These are phyloP conservation scores for Nymphalis io DNA, from an alignment of 1,140 invertebrate genomes.

Conservation along the genomic window DNA sequence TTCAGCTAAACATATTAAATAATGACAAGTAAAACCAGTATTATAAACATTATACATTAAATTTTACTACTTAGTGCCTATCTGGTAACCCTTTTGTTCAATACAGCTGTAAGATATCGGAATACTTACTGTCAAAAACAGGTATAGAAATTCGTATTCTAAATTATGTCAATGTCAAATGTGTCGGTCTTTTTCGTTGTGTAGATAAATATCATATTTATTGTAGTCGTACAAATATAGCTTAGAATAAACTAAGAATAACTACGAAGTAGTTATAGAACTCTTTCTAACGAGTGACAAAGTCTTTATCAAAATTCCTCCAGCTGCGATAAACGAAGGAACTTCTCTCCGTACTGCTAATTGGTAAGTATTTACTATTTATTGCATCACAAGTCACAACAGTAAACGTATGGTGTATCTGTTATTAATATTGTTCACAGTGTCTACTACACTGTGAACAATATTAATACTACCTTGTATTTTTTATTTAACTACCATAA, in stretches of 20 bases:
- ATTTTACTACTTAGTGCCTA: too few relatives aligned
- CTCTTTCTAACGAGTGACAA: conserved; percentile 24
- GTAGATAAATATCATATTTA: conserved; percentile 26
- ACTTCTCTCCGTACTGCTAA: conserved; percentile 69
- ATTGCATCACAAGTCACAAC: conserved; percentile 23
- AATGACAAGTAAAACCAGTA: too few relatives aligned
- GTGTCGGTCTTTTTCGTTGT: conserved; percentile 28
- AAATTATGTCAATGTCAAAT: conserved; percentile 27
- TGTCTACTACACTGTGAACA: too few relatives aligned
- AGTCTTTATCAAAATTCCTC: conserved; percentile 66
- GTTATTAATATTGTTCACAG: not conserved
- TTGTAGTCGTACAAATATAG: conserved; percentile 16
- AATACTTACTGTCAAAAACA: conserved; percentile 8
- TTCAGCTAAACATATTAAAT: too few relatives aligned
- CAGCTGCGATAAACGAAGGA: conserved; percentile 66
- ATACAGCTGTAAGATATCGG: not conserved
- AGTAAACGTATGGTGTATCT: conserved; percentile 5
- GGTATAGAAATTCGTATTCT: not conserved
- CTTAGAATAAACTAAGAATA: conserved; percentile 15
- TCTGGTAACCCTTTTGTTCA: too few relatives aligned
- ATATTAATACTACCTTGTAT: too few relatives aligned
- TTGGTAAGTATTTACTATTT: conserved; percentile 50
- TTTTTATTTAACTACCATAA: too few relatives aligned
- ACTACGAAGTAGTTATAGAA: conserved; percentile 25
- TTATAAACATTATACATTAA: too few relatives aligned